A percentile compares a stretch with the other conserved stretches of the same genome.
phyloP scores from a whole-genome alignment of 2,113 vertebrate species.

The Daboia siamensis region DNA sequence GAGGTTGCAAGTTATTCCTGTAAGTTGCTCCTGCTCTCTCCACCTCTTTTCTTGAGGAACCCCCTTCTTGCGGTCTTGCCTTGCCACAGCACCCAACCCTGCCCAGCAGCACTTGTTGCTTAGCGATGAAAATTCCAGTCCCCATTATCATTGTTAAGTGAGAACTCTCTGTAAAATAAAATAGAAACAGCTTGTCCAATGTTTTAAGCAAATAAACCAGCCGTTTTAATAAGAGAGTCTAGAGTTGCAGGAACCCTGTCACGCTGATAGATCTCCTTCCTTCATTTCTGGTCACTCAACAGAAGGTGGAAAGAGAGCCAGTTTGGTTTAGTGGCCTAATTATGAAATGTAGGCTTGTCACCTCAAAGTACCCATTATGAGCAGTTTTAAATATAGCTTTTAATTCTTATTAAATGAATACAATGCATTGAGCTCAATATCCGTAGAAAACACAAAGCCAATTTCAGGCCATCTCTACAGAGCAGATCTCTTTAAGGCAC shows the following conservation, averaged over 20 bases:
- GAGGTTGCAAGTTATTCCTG: no score
- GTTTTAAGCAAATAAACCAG: not conserved
- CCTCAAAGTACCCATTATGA: not conserved
- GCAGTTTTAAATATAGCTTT: not conserved
- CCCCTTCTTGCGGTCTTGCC: no score
- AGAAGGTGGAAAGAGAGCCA: not conserved
- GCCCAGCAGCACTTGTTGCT: no score
- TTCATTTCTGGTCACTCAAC: not conserved
- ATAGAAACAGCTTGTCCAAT: not conserved
- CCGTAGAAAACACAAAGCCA: not conserved
- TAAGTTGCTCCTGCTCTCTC: no score
- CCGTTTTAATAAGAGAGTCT: not conserved
- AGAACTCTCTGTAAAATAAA: not conserved
- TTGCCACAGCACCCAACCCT: no score
- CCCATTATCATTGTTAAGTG: not conserved
- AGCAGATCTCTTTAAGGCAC: not conserved
- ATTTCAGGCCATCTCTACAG: not conserved
- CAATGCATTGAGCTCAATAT: not conserved
- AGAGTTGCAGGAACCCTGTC: not conserved
- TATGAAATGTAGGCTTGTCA: not conserved
- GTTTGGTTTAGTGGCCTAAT: not conserved
- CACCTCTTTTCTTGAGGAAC: no score
- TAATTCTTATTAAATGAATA: not conserved
- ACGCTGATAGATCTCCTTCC: not conserved
- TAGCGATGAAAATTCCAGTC: not conserved